Evolutionary conservation across 37 sponge, comb jelly and placozoan species (phyloP).

Genomic region (Cliona cf. orientalis): DNA sequence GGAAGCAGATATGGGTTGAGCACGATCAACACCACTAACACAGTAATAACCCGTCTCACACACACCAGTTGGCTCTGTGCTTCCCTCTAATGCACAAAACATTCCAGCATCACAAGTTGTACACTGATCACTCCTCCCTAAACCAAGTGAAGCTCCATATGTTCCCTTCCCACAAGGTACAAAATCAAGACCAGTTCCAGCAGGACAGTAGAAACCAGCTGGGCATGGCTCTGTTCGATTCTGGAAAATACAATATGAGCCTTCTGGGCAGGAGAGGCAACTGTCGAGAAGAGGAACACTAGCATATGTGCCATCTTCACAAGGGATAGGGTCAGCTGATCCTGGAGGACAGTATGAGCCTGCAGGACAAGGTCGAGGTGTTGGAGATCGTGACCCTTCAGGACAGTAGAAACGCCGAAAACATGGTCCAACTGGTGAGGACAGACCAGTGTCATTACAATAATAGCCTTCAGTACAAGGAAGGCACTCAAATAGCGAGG

Average conservation of each 20-base stretch:
- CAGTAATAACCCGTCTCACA: background rate
- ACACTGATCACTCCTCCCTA: background rate
- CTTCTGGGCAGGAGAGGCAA: background rate
- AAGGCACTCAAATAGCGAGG: background rate
- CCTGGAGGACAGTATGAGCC: background rate
- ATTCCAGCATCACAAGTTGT: background rate
- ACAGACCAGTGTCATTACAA: background rate
- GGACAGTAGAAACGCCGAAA: background rate
- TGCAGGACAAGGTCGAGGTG: background rate
- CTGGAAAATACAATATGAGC: background rate
- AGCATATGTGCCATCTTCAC: background rate
- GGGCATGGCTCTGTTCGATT: background rate
- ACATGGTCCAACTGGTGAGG: conserved; percentile 1
- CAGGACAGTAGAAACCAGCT: background rate
- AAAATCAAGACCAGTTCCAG: background rate
- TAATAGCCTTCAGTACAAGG: background rate
- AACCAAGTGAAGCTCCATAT: background rate
- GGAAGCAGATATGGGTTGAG: too few species aligned
- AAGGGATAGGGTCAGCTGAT: background rate
- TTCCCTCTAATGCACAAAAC: background rate
- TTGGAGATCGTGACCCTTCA: background rate
- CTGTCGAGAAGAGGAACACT: background rate
- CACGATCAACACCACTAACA: background rate
- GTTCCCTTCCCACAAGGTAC: background rate
- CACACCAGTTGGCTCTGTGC: background rate